These are phyloP conservation scores for Phaedon cochleariae DNA, from an alignment of 2,888 invertebrate species.

Conservation along the genomic window DNA sequence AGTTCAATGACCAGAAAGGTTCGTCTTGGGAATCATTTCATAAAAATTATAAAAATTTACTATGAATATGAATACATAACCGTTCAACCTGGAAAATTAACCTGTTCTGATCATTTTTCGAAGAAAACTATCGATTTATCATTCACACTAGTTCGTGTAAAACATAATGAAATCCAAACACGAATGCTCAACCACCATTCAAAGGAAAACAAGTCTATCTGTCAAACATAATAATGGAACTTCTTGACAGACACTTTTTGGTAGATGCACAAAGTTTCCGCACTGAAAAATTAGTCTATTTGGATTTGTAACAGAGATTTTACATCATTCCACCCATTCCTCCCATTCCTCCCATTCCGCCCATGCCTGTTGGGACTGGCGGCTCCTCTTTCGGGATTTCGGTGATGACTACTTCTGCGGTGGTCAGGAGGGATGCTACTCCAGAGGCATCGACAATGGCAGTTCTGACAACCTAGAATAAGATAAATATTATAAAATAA, in stretches of 20 bases:
- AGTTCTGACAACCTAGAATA: slow-evolving; percentile 60
- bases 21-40: no score
- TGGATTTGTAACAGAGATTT: slow-evolving; percentile 25
- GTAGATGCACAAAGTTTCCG: slow-evolving; percentile 19
- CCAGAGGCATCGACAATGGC: slow-evolving; percentile 63
- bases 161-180: slow-evolving; percentile 41
- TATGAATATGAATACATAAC: background rate
- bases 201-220: slow-evolving; percentile 21
- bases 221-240: slow-evolving; percentile 37
- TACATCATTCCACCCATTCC: slow-evolving; percentile 68
- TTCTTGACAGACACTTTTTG: slow-evolving; percentile 31
- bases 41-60: no score
- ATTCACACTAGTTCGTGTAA: slow-evolving; percentile 41
- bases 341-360: slow-evolving; percentile 79
- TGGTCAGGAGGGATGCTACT: slow-evolving; percentile 62
- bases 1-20: slow-evolving; percentile 31
- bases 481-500: background rate
- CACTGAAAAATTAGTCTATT: slow-evolving; percentile 20
- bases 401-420: slow-evolving; percentile 89
- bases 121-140: slow-evolving; percentile 33
- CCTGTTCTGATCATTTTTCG: slow-evolving; percentile 25
- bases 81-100: no score
- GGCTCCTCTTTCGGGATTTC: slow-evolving; percentile 92
- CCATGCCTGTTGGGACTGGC: slow-evolving; percentile 69
- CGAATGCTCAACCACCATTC: slow-evolving; percentile 28